Evolutionary conservation across 2,888 invertebrate species (phyloP).

Genomic region (Temnothorax rugatulus): DNA sequence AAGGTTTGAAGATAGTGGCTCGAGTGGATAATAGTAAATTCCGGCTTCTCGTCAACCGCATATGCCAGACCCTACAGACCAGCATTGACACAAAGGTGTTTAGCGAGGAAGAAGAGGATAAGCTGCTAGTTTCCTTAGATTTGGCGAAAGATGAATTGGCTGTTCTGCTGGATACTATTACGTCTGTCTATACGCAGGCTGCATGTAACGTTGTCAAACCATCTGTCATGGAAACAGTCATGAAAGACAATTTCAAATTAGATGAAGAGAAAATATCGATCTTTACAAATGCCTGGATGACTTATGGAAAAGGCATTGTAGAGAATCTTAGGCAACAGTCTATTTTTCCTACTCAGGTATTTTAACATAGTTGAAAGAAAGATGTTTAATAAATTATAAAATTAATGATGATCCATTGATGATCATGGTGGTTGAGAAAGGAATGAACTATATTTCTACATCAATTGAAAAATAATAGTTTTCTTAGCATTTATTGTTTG

Average conservation of each 20-base stretch:
- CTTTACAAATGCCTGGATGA: slow-evolving; percentile 80
- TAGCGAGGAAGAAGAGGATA: slow-evolving; percentile 80
- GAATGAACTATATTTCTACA: background rate
- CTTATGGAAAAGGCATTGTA: slow-evolving; percentile 80
- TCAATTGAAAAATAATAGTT: background rate
- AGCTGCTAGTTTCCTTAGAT: slow-evolving; percentile 78
- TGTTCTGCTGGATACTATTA: slow-evolving; percentile 77
- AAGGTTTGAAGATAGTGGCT: slow-evolving; percentile 77
- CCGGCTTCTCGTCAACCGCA: slow-evolving; percentile 78
- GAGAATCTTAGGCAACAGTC: slow-evolving; percentile 78
- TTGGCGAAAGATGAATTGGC: slow-evolving; percentile 77
- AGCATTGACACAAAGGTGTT: slow-evolving; percentile 75
- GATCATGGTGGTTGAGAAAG: background rate
- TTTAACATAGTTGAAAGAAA: slow-evolving; percentile 5
- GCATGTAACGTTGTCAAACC: slow-evolving; percentile 79
- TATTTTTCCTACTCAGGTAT: slow-evolving; percentile 81
- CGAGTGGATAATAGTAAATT: slow-evolving; percentile 81
- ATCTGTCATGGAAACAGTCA: slow-evolving; percentile 74
- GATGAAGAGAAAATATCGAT: slow-evolving; percentile 79
- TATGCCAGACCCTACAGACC: slow-evolving; percentile 79
- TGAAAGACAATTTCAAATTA: slow-evolving; percentile 78
- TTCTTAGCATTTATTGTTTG: background rate
- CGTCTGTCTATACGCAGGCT: slow-evolving; percentile 79
- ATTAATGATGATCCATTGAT: background rate
- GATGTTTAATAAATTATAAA: background rate